Evolutionary conservation across 1,140 invertebrate genomes (phyloP).

Genomic region (Papilio machaon): DNA sequence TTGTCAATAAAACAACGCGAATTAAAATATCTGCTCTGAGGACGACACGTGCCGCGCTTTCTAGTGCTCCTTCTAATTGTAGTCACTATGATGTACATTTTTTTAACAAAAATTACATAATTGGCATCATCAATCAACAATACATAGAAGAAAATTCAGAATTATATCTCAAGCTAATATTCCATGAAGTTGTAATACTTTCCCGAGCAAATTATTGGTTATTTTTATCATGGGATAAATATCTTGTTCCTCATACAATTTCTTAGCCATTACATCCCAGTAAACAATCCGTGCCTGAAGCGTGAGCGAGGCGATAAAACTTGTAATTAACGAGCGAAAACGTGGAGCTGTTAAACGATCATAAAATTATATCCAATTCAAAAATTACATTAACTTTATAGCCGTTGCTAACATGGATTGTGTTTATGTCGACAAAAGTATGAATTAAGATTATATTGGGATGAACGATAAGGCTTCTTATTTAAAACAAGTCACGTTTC

Average conservation of each 20-base stretch:
- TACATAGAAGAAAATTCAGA: background rate
- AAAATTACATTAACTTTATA: slow-evolving; percentile 37
- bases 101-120: background rate
- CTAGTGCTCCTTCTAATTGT: background rate
- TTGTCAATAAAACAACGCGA: slow-evolving; percentile 35
- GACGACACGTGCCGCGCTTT: background rate
- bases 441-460: background rate
- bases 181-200: background rate
- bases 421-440: slow-evolving; percentile 10
- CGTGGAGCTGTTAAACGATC: slow-evolving; percentile 23
- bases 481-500: background rate
- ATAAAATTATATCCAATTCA: slow-evolving; percentile 32
- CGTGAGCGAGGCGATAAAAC: slow-evolving; percentile 11
- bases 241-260: background rate
- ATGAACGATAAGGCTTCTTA: background rate
- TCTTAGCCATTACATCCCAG: background rate
- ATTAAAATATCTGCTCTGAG: background rate
- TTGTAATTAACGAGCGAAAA: slow-evolving; percentile 37
- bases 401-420: slow-evolving; percentile 25
- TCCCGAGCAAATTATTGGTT: background rate
- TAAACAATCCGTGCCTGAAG: slow-evolving; percentile 5
- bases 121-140: background rate
- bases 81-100: background rate
- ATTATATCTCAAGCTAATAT: background rate
- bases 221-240: background rate